These are phyloP conservation scores for Drymonia ruficornis DNA, from an alignment of 2,888 invertebrate species.

Conservation along the genomic window DNA sequence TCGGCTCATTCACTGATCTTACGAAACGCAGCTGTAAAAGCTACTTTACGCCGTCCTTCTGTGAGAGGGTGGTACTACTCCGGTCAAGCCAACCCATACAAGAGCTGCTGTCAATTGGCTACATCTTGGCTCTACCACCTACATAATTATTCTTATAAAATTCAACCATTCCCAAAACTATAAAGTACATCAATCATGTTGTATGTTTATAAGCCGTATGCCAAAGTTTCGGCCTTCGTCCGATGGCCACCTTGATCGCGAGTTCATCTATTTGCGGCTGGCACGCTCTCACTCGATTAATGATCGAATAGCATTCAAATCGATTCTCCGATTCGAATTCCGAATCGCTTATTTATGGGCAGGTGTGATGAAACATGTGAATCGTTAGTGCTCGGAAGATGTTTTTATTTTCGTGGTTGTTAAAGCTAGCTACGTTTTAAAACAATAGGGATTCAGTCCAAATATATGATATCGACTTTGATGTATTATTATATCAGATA, in stretches of 20 bases:
- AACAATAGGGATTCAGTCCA: too few relatives aligned
- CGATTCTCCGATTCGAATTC: conserved; percentile 38
- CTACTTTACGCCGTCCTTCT: too few relatives aligned
- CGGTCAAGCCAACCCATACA: too few relatives aligned
- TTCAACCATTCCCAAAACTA: background rate
- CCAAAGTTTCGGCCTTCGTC: conserved; percentile 49
- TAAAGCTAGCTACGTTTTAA: too few relatives aligned
- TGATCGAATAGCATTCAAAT: conserved; percentile 40
- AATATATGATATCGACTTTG: too few relatives aligned
- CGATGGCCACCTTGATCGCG: conserved; percentile 52
- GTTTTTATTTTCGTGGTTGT: conserved; percentile 1
- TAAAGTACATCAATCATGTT: conserved; percentile 22
- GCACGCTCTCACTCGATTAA: conserved; percentile 48
- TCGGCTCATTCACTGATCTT: too few relatives aligned
- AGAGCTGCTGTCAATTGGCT: too few relatives aligned
- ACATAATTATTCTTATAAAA: too few relatives aligned
- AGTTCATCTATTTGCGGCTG: conserved; percentile 45
- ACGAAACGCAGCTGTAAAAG: too few relatives aligned
- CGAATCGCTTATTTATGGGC: conserved; percentile 34
- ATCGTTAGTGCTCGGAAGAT: conserved; percentile 8
- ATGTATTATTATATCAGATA: too few relatives aligned
- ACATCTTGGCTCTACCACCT: too few relatives aligned
- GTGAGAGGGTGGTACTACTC: too few relatives aligned
- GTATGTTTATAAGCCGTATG: conserved; percentile 36
- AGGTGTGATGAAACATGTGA: conserved; percentile 25